Evolutionary conservation across 1,140 invertebrate genomes (phyloP).

Genomic region (Magallana angulata): DNA sequence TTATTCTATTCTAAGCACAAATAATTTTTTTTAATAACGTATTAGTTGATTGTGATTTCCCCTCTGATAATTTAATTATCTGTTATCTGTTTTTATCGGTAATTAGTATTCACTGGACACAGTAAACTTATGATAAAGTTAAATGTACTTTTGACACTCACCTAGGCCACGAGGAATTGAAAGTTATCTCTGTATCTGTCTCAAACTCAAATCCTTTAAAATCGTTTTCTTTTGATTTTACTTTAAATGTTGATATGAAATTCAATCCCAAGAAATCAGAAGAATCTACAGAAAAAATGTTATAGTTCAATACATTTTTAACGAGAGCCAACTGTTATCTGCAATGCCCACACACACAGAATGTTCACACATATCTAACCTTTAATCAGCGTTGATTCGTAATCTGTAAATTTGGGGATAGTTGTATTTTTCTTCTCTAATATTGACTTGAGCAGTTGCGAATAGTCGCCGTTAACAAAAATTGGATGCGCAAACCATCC

Average conservation of each 20-base stretch:
- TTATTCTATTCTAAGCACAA: no score
- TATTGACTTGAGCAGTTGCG: conserved; percentile 72
- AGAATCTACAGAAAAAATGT: conserved; percentile 63
- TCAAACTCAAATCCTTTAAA: neutral
- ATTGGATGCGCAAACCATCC: conserved; percentile 79
- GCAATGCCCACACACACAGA: no score
- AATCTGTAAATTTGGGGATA: conserved; percentile 62
- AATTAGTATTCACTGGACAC: no score
- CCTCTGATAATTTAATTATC: no score
- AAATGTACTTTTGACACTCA: neutral
- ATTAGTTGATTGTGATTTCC: no score
- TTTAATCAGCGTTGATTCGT: conserved; percentile 60
- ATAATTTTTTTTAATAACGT: no score
- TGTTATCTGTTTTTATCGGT: no score
- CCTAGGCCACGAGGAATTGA: neutral
- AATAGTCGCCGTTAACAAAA: conserved; percentile 76
- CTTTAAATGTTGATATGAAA: conserved; percentile 70
- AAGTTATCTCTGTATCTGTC: neutral
- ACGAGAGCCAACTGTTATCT: no score
- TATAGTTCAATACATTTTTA: no score
- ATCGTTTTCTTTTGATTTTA: conserved; percentile 42
- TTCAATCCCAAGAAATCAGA: conserved; percentile 75
- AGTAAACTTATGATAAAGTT: no score
- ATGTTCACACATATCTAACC: conserved; percentile 47
- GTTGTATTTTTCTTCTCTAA: conserved; percentile 69